Conservation (phyloP, 2,113 vertebrate species). For the Panthera uncia region DNA sequence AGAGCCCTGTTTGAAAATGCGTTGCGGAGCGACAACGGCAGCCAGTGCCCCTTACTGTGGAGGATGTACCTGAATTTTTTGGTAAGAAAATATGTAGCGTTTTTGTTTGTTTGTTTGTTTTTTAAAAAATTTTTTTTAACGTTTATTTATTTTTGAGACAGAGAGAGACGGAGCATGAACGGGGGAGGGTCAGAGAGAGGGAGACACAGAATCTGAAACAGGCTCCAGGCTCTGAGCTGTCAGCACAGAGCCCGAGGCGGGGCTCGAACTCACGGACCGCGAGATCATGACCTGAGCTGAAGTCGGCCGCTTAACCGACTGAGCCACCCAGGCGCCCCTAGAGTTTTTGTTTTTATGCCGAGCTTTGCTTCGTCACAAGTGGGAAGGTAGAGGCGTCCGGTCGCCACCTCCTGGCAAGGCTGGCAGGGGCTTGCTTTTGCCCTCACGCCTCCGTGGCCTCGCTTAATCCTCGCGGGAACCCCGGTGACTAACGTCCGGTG, state of each 20-base stretch:
- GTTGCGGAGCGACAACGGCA: conserved; percentile 86
- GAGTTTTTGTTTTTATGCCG: not conserved
- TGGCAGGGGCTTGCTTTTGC: not conserved
- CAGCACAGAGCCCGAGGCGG: too few species aligned
- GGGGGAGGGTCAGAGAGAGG: too few species aligned
- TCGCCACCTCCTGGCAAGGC: fast-evolving
- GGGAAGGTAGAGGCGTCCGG: not conserved
- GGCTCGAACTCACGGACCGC: too few species aligned
- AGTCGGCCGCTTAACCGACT: too few species aligned
- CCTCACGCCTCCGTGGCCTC: not conserved
- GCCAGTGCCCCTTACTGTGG: conserved; percentile 94
- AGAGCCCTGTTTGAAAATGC: conserved; percentile 91
- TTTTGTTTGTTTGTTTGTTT: not conserved
- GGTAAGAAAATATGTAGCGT: conserved; percentile 83
- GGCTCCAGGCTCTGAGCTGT: too few species aligned
- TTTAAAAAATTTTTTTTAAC: too few species aligned
- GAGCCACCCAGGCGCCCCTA: too few species aligned
- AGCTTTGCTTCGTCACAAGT: not conserved
- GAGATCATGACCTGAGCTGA: too few species aligned
- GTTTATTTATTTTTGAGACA: too few species aligned
- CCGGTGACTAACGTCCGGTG: fast-evolving
- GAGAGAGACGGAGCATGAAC: too few species aligned
- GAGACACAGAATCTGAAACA: too few species aligned
- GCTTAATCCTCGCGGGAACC: fast-evolving
- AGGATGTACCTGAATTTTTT: conserved; percentile 94